Conservation (phyloP, 2,797 vertebrate species). For the Phataginus tricuspis region DNA sequence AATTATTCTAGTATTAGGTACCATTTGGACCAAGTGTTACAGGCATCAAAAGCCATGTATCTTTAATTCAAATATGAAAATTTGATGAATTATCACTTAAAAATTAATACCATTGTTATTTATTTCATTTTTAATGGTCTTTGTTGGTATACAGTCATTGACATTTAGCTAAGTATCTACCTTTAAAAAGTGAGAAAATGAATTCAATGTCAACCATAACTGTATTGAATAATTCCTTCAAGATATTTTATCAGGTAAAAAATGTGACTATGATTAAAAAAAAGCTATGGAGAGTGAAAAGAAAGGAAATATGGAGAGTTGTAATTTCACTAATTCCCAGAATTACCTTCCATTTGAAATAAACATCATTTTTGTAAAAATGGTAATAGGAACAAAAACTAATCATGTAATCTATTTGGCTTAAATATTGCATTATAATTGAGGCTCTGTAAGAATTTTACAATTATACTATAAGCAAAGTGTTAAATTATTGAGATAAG, state of each 20-base stretch:
- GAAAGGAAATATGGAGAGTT: not conserved
- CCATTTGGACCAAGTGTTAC: slow-evolving; percentile 36
- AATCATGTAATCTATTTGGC: not conserved
- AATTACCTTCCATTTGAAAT: slow-evolving; percentile 30
- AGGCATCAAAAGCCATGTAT: not conserved
- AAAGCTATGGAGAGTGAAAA: not conserved
- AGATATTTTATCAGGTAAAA: slow-evolving; percentile 29
- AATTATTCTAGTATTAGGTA: slow-evolving; percentile 22
- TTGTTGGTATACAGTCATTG: not conserved
- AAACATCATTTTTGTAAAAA: not conserved
- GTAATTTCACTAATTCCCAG: not conserved
- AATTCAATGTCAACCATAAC: not conserved
- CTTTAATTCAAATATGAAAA: slow-evolving; percentile 48
- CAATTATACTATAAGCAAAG: not conserved
- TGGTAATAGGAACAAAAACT: not conserved
- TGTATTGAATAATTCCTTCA: not conserved
- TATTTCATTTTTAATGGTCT: slow-evolving; percentile 1
- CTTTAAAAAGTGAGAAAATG: not conserved
- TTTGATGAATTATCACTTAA: not conserved
- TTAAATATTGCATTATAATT: not conserved
- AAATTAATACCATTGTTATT: not conserved
- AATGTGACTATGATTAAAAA: not conserved
- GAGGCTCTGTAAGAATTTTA: not conserved
- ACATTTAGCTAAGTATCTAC: not conserved
- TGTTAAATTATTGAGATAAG: not conserved